Evolutionary conservation across 2,888 invertebrate genomes (phyloP).

Genomic region (Drosophila niveifrons): DNA sequence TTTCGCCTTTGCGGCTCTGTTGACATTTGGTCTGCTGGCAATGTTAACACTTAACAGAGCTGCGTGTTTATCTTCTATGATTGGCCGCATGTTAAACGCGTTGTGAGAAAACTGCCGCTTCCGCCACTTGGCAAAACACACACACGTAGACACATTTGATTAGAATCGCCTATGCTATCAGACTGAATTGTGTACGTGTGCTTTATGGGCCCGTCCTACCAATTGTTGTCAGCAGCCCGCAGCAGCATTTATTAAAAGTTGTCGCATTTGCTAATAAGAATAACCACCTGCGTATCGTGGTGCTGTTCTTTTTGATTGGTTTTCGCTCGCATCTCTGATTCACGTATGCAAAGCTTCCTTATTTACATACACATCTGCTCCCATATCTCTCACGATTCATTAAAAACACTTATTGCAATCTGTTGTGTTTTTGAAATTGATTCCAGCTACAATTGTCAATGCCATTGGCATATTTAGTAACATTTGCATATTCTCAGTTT

Average conservation of each 20-base stretch:
- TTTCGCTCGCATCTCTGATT: conserved; percentile 31
- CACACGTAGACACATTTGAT: conserved; percentile 30
- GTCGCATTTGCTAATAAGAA: conserved; percentile 43
- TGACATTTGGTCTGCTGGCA: conserved; percentile 60
- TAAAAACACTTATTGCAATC: conserved; percentile 16
- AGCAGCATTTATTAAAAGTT: conserved; percentile 70
- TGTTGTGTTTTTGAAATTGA: conserved; percentile 14
- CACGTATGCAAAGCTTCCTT: conserved; percentile 17
- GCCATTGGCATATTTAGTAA: not conserved
- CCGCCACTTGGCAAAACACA: conserved; percentile 6
- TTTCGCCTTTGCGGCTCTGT: conserved; percentile 45
- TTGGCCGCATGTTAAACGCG: conserved; percentile 68
- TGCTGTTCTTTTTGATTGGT: conserved; percentile 54
- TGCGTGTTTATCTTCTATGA: conserved; percentile 68
- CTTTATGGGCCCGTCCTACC: not conserved
- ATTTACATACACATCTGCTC: conserved; percentile 40
- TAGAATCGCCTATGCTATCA: conserved; percentile 33
- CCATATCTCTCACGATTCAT: conserved; percentile 18
- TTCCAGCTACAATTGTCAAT: not conserved
- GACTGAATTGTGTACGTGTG: conserved; percentile 3
- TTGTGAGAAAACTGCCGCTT: conserved; percentile 47
- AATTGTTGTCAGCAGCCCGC: conserved; percentile 10
- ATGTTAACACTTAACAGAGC: conserved; percentile 68
- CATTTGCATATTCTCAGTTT: not conserved
- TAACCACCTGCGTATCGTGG: conserved; percentile 25